These are phyloP conservation scores for Drosophila malerkotliana DNA, from an alignment of 1,140 invertebrate genomes.

Conservation along the genomic window DNA sequence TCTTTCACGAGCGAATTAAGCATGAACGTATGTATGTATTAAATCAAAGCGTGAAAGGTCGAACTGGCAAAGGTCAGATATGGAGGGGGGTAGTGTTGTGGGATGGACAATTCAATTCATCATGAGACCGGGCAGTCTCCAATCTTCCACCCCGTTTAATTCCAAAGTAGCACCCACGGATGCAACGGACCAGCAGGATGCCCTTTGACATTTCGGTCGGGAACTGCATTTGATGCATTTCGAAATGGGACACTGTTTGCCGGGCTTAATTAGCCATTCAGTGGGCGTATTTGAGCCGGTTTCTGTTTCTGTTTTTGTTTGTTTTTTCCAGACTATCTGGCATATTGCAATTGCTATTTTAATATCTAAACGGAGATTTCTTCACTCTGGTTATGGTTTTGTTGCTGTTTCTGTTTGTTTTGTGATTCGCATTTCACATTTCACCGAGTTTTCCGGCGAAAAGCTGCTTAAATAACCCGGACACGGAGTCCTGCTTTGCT, in stretches of 20 bases:
- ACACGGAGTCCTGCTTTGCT: not conserved
- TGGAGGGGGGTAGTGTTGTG: no score
- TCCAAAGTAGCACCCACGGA: no score
- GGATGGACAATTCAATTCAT: not conserved
- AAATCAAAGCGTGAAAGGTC: constrained; percentile 28
- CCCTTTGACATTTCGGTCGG: constrained; percentile 17
- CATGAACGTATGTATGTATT: not conserved
- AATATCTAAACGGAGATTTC: not conserved
- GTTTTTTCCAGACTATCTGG: constrained; percentile 7
- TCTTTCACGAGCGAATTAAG: constrained; percentile 3
- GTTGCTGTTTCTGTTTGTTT: not conserved
- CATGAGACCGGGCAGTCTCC: not conserved
- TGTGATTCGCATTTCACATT: not conserved
- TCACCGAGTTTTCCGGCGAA: not conserved
- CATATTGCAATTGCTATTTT: constrained; percentile 15
- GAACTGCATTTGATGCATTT: constrained; percentile 31
- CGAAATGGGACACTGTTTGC: constrained; percentile 23
- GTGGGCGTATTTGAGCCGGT: not conserved
- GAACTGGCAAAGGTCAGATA: constrained; percentile 8
- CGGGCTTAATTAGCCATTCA: constrained; percentile 62
- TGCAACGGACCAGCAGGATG: not conserved
- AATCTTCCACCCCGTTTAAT: no score
- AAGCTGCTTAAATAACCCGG: constrained; percentile 32
- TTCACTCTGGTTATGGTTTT: no score
- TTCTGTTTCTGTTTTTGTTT: not conserved